phyloP scores from a whole-genome alignment of 53 echinoderm and acorn worm genomes.

The Echinarachnius parma region DNA sequence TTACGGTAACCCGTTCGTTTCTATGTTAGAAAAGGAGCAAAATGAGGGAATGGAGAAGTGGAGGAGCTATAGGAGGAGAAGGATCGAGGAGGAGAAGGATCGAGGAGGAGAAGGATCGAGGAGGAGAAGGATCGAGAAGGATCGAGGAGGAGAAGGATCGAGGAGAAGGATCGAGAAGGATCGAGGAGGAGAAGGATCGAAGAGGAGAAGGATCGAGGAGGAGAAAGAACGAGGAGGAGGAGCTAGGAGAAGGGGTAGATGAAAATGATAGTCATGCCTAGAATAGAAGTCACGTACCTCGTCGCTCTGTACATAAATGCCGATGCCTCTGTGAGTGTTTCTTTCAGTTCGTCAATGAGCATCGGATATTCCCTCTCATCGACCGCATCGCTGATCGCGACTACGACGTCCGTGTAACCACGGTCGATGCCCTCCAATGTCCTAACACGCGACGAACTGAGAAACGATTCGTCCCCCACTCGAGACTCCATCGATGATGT shows the following conservation, averaged over 20 bases:
- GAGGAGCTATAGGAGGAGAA: neutral
- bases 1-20: too few species aligned
- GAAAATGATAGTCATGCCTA: constrained; percentile 5
- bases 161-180: constrained; percentile 15
- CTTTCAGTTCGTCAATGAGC: constrained; percentile 64
- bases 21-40: neutral
- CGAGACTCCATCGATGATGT: too few species aligned
- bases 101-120: neutral
- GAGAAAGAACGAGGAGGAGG: neutral
- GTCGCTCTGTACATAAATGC: constrained; percentile 71
- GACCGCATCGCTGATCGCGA: constrained; percentile 72
- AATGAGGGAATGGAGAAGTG: neutral
- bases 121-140: constrained; percentile 10
- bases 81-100: neutral
- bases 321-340: constrained; percentile 60
- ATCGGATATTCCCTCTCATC: constrained; percentile 37
- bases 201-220: neutral
- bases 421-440: constrained; percentile 28
- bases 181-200: constrained; percentile 9
- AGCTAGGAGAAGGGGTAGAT: too few species aligned
- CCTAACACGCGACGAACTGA: constrained; percentile 9
- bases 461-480: neutral
- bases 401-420: constrained; percentile 67
- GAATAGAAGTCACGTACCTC: constrained; percentile 55
- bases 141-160: neutral